These are phyloP conservation scores for Zaprionus obscuricornis DNA, from an alignment of 2,888 invertebrate species.

Conservation along the genomic window DNA sequence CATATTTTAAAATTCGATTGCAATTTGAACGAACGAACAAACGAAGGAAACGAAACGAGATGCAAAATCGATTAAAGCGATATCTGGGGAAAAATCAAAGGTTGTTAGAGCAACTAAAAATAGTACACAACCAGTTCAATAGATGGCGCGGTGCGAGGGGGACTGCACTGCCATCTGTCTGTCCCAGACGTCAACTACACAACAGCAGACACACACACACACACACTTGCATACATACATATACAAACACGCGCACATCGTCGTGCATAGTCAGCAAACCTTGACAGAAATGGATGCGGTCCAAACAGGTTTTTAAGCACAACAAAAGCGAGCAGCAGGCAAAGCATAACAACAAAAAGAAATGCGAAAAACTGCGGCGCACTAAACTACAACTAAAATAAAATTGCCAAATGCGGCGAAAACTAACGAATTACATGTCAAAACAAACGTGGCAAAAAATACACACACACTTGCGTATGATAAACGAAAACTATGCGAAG, in stretches of 20 bases:
- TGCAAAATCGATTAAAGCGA: conserved; percentile 18
- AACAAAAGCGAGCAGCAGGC: conserved; percentile 24
- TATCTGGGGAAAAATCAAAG: conserved; percentile 43
- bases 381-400: conserved; percentile 10
- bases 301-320: conserved; percentile 63
- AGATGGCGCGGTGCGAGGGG: conserved; percentile 8
- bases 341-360: conserved; percentile 43
- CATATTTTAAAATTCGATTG: too few species aligned
- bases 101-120: conserved; percentile 51
- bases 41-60: too few species aligned
- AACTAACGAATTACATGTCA: conserved; percentile 59
- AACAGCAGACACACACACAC: conserved; percentile 33
- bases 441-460: conserved; percentile 58
- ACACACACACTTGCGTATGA: conserved; percentile 8
- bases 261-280: conserved; percentile 46
- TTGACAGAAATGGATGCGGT: conserved; percentile 48
- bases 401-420: conserved; percentile 39
- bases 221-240: too few species aligned
- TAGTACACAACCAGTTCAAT: conserved; percentile 33
- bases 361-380: conserved; percentile 50
- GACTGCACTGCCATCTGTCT: conserved; percentile 36
- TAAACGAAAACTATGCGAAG: conserved; percentile 50
- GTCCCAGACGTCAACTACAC: conserved; percentile 30
- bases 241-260: too few species aligned
- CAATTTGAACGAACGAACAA: too few species aligned